Evolutionary conservation across 2,113 vertebrate species (phyloP).

Genomic region (Pseudorasbora parva): DNA sequence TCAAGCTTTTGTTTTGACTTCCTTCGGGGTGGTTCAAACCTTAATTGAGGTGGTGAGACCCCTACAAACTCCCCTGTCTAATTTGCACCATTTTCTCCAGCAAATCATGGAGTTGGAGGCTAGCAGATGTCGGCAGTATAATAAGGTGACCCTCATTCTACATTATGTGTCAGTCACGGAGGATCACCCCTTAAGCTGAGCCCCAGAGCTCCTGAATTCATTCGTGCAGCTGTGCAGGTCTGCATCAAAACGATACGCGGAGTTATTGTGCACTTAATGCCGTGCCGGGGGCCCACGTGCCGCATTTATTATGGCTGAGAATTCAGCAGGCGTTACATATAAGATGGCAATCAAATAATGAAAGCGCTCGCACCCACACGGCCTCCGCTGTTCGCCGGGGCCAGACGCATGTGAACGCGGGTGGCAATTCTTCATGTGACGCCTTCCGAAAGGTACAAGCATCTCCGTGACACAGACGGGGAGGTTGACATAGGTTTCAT

Average conservation of each 20-base stretch:
- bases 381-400: background rate
- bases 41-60: conserved; percentile 10
- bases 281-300: conserved; percentile 51
- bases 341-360: conserved; percentile 74
- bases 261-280: conserved; percentile 69
- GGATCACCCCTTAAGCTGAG: conserved; percentile 37
- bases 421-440: conserved; percentile 13
- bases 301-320: conserved; percentile 46
- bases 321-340: conserved; percentile 42
- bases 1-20: background rate
- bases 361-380: conserved; percentile 47
- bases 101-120: background rate
- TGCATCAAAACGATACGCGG: conserved; percentile 72
- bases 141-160: conserved; percentile 41
- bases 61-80: background rate
- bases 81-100: conserved; percentile 12
- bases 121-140: conserved; percentile 21
- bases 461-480: conserved; percentile 17
- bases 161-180: conserved; percentile 25
- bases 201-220: background rate
- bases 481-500: conserved; percentile 44
- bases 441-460: conserved; percentile 7
- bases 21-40: conserved; percentile 5
- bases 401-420: background rate
- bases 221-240: conserved; percentile 65